A percentile compares a stretch with the other conserved stretches of the same genome.
phyloP scores from a whole-genome alignment of 2,888 invertebrate species.

The Bedellia somnulentella region DNA sequence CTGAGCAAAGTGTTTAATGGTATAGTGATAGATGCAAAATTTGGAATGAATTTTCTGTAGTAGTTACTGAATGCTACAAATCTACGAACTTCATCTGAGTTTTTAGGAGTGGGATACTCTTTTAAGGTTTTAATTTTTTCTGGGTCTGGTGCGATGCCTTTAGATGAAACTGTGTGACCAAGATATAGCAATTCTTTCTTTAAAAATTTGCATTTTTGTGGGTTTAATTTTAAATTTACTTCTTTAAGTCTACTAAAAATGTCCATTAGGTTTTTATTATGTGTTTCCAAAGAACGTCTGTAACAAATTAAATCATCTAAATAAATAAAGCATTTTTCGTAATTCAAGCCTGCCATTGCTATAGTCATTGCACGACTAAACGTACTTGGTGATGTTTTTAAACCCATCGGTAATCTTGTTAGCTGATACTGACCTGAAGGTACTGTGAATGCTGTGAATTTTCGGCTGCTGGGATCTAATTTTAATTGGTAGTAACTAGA shows the following conservation, averaged over 20 bases:
- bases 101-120: too few relatives aligned
- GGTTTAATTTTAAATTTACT: too few relatives aligned
- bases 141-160: too few relatives aligned
- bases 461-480: constrained; percentile 1
- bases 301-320: constrained; percentile 9
- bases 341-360: constrained; percentile 9
- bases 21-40: constrained; percentile 4
- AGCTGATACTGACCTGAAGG: constrained; percentile 9
- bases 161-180: too few relatives aligned
- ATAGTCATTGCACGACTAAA: constrained; percentile 8
- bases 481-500: not conserved
- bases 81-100: too few relatives aligned
- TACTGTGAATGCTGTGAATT: constrained; percentile 4
- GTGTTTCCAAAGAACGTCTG: constrained; percentile 1
- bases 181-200: too few relatives aligned
- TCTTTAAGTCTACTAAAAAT: too few relatives aligned
- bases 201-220: too few relatives aligned
- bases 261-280: constrained; percentile 2
- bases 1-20: constrained; percentile 2
- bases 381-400: constrained; percentile 9
- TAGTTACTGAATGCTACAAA: too few relatives aligned
- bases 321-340: too few relatives aligned
- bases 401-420: constrained; percentile 10
- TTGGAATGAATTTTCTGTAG: constrained; percentile 6
- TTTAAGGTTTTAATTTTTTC: too few relatives aligned